Base-by-base conservation (phyloP, 1,140 invertebrate species). In the Eriocheir sinensis region DNA sequence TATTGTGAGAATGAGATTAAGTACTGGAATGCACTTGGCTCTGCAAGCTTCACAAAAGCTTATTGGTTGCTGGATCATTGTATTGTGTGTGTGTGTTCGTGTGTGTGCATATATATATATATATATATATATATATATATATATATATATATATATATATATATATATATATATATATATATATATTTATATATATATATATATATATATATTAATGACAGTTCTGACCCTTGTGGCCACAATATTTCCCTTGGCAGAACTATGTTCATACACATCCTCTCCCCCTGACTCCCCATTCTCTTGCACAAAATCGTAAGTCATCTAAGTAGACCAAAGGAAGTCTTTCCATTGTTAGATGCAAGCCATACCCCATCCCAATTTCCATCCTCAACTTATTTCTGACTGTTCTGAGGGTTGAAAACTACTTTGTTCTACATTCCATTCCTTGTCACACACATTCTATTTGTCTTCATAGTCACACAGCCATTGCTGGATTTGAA, bases 91-190 rank as follows among this genome's bases (percentile, higher is more conserved):
- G 34, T 85, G 34, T 85, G 34, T 85, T 21, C 32, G 34, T 85
- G 34, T 85, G 34, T 85, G 34, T 85, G 34, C 32, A 85, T 85
- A 85, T 85, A 85, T 85, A 85, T 85, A 85, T 85, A 21, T 85
- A 15, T 85, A 85, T 85, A 85, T 85, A 85, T 85, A 85, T 85
- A 85, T 85, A 85, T 85, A 85, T 85, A 85, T 85, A 85, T 85
- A 85, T 85, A 85, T 85, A 85, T 85, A 85, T 85, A 85, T 85
- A 85, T 85, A 85, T 85, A 85, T 85, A 85, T 85, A 85, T 85
- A 85, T 85, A 85, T 85, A 85, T 85, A 85, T 85, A 85, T 85
- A 85, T 85, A 34, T 85, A 85, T 85, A 85, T 85, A 85, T 85
- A 85, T 85, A 85, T 85, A 85, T 34, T 21, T 34, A 85, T 85